Evolutionary conservation across 2,888 invertebrate genomes (phyloP).

Genomic region (Cancer borealis): DNA sequence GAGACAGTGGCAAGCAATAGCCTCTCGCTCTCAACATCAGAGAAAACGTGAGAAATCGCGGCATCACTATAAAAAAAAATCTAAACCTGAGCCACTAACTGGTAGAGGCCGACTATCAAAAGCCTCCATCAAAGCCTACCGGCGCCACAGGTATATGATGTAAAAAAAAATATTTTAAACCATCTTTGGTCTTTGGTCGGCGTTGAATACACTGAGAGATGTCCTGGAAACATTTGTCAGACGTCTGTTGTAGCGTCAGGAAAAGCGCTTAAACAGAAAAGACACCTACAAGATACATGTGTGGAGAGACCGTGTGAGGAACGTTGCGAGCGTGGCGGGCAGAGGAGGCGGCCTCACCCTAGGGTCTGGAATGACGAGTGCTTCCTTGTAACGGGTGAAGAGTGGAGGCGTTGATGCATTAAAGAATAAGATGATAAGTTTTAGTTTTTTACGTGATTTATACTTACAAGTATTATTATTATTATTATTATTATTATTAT

Average conservation of each 20-base stretch:
- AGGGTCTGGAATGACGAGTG: neutral
- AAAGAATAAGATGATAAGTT: neutral
- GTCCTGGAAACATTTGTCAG: neutral
- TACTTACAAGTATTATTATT: neutral
- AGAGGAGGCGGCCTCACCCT: neutral
- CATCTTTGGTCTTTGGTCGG: neutral
- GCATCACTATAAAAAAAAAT: too few species aligned
- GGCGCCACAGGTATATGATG: too few species aligned
- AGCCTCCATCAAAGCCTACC: too few species aligned
- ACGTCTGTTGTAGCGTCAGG: too few species aligned
- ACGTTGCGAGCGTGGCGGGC: neutral
- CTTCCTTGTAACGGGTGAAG: neutral
- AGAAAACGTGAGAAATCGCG: too few species aligned
- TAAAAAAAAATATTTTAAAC: neutral
- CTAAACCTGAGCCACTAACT: too few species aligned
- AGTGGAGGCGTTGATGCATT: neutral
- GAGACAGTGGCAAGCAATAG: too few species aligned
- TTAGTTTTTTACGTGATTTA: neutral
- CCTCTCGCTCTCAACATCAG: too few species aligned
- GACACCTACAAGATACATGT: neutral
- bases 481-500: neutral
- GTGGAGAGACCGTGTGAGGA: neutral
- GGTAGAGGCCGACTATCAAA: too few species aligned
- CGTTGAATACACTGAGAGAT: neutral
- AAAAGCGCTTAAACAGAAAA: neutral